phyloP scores from a whole-genome alignment of 2,888 invertebrate genomes.

The Chaetogeoica ovagalla region DNA sequence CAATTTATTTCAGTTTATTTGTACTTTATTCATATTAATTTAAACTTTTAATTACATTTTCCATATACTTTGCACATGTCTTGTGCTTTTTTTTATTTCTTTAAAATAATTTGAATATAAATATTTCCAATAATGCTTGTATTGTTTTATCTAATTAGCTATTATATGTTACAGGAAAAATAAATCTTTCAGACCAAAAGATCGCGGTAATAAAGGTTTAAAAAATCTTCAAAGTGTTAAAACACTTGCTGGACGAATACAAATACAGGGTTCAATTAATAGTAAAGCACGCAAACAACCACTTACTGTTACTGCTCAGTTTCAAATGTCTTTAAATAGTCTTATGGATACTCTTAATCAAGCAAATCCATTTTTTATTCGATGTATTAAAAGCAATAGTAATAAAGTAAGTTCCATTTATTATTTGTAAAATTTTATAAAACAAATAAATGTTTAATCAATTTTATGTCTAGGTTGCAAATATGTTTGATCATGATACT shows the following conservation, averaged over 20 bases:
- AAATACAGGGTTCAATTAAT: slow-evolving; percentile 57
- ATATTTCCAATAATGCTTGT: slow-evolving; percentile 23
- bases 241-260: slow-evolving; percentile 78
- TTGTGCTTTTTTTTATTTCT: slow-evolving; percentile 10
- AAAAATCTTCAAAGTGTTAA: slow-evolving; percentile 91
- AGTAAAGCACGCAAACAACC: slow-evolving; percentile 80
- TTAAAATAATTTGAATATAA: not conserved
- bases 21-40: not conserved
- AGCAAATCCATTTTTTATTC: slow-evolving; percentile 80
- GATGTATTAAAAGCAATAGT: slow-evolving; percentile 94
- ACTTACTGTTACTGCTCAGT: slow-evolving; percentile 91
- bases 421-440: not conserved
- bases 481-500: slow-evolving; percentile 90
- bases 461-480: slow-evolving; percentile 68
- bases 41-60: not conserved
- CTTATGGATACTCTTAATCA: slow-evolving; percentile 93
- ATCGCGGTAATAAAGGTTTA: slow-evolving; percentile 81
- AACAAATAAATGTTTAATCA: not conserved
- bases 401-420: slow-evolving; percentile 68
- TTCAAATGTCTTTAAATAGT: slow-evolving; percentile 87
- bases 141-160: slow-evolving; percentile 53
- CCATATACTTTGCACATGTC: not conserved
- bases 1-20: not conserved
- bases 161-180: slow-evolving; percentile 72
- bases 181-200: slow-evolving; percentile 86